Evolutionary conservation across 1,140 invertebrate species (phyloP), one percentile per base, ranked within the genome.

Genomic region (Drosophila bocqueti): DNA sequence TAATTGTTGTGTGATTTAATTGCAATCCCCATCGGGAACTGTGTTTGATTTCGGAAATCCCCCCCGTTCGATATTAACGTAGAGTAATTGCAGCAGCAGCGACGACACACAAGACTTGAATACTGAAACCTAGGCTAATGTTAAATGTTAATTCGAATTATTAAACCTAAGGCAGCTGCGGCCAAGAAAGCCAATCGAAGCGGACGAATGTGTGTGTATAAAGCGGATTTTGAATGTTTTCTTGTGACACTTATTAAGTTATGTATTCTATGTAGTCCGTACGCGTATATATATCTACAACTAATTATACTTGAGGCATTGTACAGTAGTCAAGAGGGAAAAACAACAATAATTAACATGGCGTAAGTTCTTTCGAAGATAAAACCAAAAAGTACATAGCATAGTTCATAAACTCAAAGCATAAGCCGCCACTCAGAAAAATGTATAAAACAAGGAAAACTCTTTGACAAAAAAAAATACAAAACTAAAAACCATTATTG

Each of bases 51-150:
- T 76, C 16, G 54, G 26, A 68, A 68, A 34, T 47, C 40, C 40
- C 24, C 24, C 47, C n/a, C 49, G n/a, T 54, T 65, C 60, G 61
- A 54, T 34, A 43, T 45, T 68, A 68, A 71, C 42, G 67, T 71
- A 71, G 67, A 36, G 45, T 79, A 55, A 72, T 64, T 57, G 57
- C 38, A 64, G 66, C 31, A 59, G 65, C 68, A 42, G 66, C 69
- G 69, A 69, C 49, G 80, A 83, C 76, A 87, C 76, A 87, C 84
- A 87, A 87, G 83, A 87, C 83, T 87, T 87, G 83, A 87, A 80
- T 73, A 86, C 64, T 64, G 68, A 85, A 55, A 81, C 58, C 55
- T 89, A 89, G 78, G 68, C 46, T 89, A 81, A 89, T 66, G 58
- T 77, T 77, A 77, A 73, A 77, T 77, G 75, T 61, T 83, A 86